Conservation (phyloP, 2,113 vertebrate genomes). For the Pampusana beccarii region DNA sequence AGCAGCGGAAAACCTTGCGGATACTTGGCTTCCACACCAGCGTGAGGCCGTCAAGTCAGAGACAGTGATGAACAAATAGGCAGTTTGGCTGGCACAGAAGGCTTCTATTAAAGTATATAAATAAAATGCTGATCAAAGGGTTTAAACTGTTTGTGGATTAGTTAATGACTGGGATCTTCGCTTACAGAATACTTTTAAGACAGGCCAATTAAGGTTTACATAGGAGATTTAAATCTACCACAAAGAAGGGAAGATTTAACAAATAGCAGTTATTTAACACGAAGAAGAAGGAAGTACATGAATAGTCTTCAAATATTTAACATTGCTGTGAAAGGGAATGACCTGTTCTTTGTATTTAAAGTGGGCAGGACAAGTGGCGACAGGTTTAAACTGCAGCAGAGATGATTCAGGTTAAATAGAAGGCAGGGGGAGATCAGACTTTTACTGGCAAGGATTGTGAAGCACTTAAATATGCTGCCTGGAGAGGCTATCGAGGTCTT, state of each 20-base stretch:
- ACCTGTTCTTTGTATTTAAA: background rate
- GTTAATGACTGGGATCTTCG: constrained; percentile 6
- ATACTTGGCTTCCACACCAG: background rate
- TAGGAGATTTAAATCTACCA: background rate
- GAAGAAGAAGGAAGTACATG: background rate
- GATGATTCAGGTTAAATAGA: background rate
- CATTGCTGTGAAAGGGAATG: background rate
- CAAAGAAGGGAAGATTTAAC: background rate
- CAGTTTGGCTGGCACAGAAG: background rate
- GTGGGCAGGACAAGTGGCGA: background rate
- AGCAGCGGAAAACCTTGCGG: background rate
- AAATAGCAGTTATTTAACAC: constrained; percentile 4
- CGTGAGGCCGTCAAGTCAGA: background rate
- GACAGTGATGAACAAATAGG: background rate
- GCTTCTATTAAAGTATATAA: background rate
- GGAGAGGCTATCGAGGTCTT: background rate
- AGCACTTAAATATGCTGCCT: background rate
- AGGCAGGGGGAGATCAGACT: background rate
- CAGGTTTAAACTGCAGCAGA: constrained; percentile 1
- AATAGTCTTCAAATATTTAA: constrained; percentile 41
- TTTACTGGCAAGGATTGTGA: background rate
- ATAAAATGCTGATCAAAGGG: constrained; percentile 12
- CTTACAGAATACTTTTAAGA: constrained; percentile 34
- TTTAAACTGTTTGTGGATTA: constrained; percentile 37
- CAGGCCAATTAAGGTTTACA: constrained; percentile 33